phyloP scores from a whole-genome alignment of 2,888 invertebrate species.

The Brenthis ino region DNA sequence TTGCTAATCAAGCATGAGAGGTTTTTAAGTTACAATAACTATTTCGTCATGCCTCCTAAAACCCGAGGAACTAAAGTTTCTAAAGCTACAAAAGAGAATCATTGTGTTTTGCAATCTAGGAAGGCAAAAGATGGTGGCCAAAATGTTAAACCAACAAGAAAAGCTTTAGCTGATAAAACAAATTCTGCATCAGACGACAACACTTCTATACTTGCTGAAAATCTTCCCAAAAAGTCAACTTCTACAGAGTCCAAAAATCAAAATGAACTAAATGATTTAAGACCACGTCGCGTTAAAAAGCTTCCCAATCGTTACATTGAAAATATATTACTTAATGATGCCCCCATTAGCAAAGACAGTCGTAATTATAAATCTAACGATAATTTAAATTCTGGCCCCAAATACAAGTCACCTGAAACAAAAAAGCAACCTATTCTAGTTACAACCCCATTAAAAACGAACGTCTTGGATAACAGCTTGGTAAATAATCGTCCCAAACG shows the following conservation, averaged over 20 bases:
- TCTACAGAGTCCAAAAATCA: slow-evolving; percentile 28
- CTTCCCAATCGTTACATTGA: slow-evolving; percentile 58
- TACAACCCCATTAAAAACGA: slow-evolving; percentile 53
- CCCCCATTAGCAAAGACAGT: slow-evolving; percentile 48
- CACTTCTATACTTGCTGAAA: slow-evolving; percentile 47
- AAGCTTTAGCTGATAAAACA: slow-evolving; percentile 69
- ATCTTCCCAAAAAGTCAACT: slow-evolving; percentile 40
- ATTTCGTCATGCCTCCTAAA: slow-evolving; percentile 66
- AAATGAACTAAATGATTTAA: slow-evolving; percentile 35
- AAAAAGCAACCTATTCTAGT: slow-evolving; percentile 17
- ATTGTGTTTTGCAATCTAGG: slow-evolving; percentile 39
- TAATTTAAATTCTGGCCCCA: neutral
- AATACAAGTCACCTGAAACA: neutral
- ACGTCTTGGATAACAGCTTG: slow-evolving; percentile 51
- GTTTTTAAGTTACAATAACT: no score
- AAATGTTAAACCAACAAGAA: slow-evolving; percentile 50
- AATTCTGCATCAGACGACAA: slow-evolving; percentile 73
- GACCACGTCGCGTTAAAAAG: slow-evolving; percentile 58
- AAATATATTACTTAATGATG: slow-evolving; percentile 49
- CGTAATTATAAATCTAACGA: slow-evolving; percentile 2
- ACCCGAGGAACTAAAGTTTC: slow-evolving; percentile 54
- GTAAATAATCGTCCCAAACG: slow-evolving; percentile 60
- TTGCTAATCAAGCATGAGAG: no score
- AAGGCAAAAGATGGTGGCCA: slow-evolving; percentile 48
- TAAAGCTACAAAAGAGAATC: slow-evolving; percentile 65